Percentiles rank a stretch among this genome's conserved stretches.
These are phyloP conservation scores for Acleris laterana DNA, from an alignment of 2,888 invertebrate species.

Conservation along the genomic window DNA sequence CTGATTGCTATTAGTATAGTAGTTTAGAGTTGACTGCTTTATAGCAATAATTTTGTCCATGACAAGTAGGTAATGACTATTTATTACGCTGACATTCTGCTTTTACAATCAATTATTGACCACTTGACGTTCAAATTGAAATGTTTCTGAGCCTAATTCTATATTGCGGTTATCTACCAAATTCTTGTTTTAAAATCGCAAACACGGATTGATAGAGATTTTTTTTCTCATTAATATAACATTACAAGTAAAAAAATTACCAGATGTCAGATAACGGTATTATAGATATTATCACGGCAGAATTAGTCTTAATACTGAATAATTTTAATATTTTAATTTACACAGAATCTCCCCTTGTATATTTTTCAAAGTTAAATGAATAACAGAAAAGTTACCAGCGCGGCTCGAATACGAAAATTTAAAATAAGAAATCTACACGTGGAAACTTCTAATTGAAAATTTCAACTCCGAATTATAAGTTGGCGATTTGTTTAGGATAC, in stretches of 20 bases:
- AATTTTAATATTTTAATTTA: background rate
- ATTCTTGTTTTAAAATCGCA: too few relatives aligned
- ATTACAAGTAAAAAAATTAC: too few relatives aligned
- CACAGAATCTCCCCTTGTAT: background rate
- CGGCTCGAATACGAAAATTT: conserved; percentile 12
- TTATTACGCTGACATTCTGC: conserved; percentile 3
- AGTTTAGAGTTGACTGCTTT: conserved; percentile 24
- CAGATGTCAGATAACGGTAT: too few relatives aligned
- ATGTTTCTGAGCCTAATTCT: background rate
- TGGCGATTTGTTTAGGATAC: conserved; percentile 22
- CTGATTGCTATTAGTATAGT: conserved; percentile 15
- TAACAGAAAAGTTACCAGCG: conserved; percentile 9
- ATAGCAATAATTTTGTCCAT: conserved; percentile 22
- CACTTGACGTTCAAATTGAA: background rate
- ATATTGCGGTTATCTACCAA: too few relatives aligned
- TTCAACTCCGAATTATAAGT: conserved; percentile 20
- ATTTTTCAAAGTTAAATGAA: conserved; percentile 21
- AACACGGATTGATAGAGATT: too few relatives aligned
- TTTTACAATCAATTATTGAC: background rate
- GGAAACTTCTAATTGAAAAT: conserved; percentile 41
- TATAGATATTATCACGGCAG: too few relatives aligned
- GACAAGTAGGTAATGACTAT: conserved; percentile 23
- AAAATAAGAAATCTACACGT: conserved; percentile 34
- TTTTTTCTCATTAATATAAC: too few relatives aligned
- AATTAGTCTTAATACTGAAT: background rate